Evolutionary conservation across 37 sponge, comb jelly and placozoan species (phyloP), one percentile per base, ranked within the genome.

Genomic region (Aplysina aerophoba): DNA sequence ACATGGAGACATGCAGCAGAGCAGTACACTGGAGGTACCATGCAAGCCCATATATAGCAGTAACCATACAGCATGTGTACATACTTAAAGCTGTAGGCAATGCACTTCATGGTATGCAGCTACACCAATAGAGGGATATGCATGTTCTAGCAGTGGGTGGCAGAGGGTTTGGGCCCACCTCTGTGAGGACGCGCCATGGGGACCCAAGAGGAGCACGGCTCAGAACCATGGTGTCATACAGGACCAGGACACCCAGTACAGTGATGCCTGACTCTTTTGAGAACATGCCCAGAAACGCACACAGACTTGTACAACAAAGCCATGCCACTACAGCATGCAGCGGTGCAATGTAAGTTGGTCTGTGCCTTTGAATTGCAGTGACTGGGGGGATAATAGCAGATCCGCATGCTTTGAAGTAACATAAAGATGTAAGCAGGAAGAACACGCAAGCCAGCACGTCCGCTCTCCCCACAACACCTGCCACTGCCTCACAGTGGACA

Each of bases 401-500:
- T 1, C 62, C 62, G 16, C 38, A 37, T 36, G 65, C 54, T 31
- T 67, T 78, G 59, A 87, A 85, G 80, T 89, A 94, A 62, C 85
- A 39, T 55, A 88, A 80, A 31, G 92, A 81, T 20, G 95, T 86
- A 15, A 95, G 82, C 36, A 94, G 82, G 61, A 73, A 97, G 78
- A 92, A 94, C n/a, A 94, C 36, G 21, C 89, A 88, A 28, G 89
- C 72, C 2, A 97, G 83, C 33, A 95, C 55, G 40, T 97, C 97
- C 8, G 94, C 90, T 50, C 97, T 66, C 27, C 97, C 97, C 53
- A 93, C 95, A 17, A 97, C 83, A 39, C 91, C 90, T 20, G 97
- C 86, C 41, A 97, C 97, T 21, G 95, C 95, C 59, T 97, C 97
- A n/a, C 95, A 92, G 91, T 97, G 97, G n/a, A 97, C 90, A 36